Evolutionary conservation across 2,113 vertebrate genomes (phyloP).

Genomic region (Gobiocypris rarus): DNA sequence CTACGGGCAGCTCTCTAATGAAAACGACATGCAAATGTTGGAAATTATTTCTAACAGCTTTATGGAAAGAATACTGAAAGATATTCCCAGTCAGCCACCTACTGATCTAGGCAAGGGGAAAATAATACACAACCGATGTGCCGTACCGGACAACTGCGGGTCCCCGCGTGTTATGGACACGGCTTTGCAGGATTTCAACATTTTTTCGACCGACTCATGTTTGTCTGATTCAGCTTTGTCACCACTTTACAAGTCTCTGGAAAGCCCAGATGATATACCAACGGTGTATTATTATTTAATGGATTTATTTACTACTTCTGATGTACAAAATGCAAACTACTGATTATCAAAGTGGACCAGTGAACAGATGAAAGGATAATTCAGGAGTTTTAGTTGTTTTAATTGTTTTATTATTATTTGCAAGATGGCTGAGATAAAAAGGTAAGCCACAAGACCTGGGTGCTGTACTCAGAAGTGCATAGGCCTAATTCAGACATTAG

Average conservation of each 20-base stretch:
- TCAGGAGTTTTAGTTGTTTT: not conserved
- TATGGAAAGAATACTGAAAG: constrained; percentile 94
- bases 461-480: constrained; percentile 70
- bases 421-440: constrained; percentile 31
- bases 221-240: constrained; percentile 86
- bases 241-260: constrained; percentile 83
- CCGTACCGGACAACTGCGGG: constrained; percentile 85
- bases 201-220: constrained; percentile 88
- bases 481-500: constrained; percentile 68
- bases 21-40: constrained; percentile 84
- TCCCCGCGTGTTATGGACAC: constrained; percentile 81
- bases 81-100: constrained; percentile 87
- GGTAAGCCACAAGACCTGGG: constrained; percentile 52
- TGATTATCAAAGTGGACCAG: constrained; percentile 67
- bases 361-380: not conserved
- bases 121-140: constrained; percentile 91
- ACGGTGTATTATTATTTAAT: constrained; percentile 91
- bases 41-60: constrained; percentile 82
- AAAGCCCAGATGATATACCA: constrained; percentile 85
- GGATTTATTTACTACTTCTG: constrained; percentile 84
- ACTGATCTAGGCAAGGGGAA: constrained; percentile 85
- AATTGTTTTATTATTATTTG: not conserved
- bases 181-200: constrained; percentile 87
- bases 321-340: constrained; percentile 89
- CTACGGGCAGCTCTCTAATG: constrained; percentile 81